Percentiles rank a stretch among this genome's conserved stretches.
Conservation (phyloP, 2,888 invertebrate species). For the Drosophila glabriapex region DNA sequence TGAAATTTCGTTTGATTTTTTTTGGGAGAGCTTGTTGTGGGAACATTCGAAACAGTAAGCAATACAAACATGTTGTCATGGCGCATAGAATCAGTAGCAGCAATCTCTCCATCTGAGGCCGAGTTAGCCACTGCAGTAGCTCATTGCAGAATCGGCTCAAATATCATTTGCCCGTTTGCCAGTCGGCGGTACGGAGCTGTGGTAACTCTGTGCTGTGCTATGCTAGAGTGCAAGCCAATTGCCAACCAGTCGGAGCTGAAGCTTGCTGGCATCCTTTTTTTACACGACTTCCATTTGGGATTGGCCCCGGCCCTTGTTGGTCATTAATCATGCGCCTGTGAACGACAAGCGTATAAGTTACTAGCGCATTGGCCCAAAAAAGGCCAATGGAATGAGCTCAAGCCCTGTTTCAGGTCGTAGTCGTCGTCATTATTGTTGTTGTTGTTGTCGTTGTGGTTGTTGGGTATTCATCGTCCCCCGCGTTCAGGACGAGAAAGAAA, state of each 20-base stretch:
- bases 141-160: constrained; percentile 72
- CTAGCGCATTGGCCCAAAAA: constrained; percentile 80
- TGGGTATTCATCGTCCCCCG: constrained; percentile 1
- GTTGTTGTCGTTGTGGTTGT: not conserved
- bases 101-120: constrained; percentile 45
- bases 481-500: constrained; percentile 48
- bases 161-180: constrained; percentile 52
- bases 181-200: constrained; percentile 19
- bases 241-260: constrained; percentile 29
- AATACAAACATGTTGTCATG: constrained; percentile 33
- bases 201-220: constrained; percentile 19
- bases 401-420: constrained; percentile 45
- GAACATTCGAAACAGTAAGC: constrained; percentile 1
- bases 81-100: constrained; percentile 25
- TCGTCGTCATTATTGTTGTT: constrained; percentile 6
- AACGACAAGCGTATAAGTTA: constrained; percentile 81
- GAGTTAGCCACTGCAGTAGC: constrained; percentile 67
- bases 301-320: constrained; percentile 82
- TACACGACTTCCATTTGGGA: constrained; percentile 63
- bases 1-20: constrained; percentile 17
- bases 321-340: constrained; percentile 84
- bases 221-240: constrained; percentile 60
- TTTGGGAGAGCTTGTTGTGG: constrained; percentile 5
- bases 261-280: constrained; percentile 58
- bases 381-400: constrained; percentile 70